A percentile compares a stretch with the other conserved stretches of the same genome.
Conservation (phyloP, 2,888 invertebrate species). For the Eristalis intricaria region DNA sequence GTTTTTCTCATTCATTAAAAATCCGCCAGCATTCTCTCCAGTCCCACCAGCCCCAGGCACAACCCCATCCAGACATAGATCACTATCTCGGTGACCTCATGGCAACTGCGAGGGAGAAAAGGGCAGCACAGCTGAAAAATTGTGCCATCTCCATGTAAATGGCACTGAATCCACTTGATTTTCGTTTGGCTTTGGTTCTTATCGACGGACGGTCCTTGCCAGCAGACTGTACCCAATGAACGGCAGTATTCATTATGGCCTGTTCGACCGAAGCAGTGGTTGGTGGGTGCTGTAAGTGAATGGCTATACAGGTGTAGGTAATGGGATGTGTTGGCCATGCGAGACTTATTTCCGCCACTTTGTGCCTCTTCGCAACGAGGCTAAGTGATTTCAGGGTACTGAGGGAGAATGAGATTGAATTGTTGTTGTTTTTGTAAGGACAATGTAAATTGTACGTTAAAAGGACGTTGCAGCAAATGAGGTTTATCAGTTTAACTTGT, state of each 20-base stretch:
- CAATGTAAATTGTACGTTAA: background rate
- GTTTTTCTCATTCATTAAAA: background rate
- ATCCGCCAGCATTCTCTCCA: background rate
- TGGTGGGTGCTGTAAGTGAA: background rate
- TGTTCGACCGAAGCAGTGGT: background rate
- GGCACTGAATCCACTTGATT: conserved; percentile 34
- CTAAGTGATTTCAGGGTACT: background rate
- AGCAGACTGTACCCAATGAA: background rate
- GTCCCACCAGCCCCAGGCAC: background rate
- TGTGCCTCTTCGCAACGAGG: background rate
- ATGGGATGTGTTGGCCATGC: background rate
- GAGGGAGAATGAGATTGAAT: background rate
- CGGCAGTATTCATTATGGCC: background rate
- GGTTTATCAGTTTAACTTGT: background rate
- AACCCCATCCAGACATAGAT: conserved; percentile 7
- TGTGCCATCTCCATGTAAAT: conserved; percentile 15
- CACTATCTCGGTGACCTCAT: conserved; percentile 6
- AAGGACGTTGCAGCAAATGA: background rate
- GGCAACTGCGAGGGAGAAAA: background rate
- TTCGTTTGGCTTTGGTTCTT: background rate
- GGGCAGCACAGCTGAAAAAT: background rate
- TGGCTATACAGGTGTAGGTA: background rate
- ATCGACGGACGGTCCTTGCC: background rate
- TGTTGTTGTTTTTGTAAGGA: background rate
- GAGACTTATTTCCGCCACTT: background rate